Percentiles rank a stretch among this genome's conserved stretches.
These are phyloP conservation scores for Anoplius nigerrimus DNA, from an alignment of 2,888 invertebrate genomes.

Conservation along the genomic window DNA sequence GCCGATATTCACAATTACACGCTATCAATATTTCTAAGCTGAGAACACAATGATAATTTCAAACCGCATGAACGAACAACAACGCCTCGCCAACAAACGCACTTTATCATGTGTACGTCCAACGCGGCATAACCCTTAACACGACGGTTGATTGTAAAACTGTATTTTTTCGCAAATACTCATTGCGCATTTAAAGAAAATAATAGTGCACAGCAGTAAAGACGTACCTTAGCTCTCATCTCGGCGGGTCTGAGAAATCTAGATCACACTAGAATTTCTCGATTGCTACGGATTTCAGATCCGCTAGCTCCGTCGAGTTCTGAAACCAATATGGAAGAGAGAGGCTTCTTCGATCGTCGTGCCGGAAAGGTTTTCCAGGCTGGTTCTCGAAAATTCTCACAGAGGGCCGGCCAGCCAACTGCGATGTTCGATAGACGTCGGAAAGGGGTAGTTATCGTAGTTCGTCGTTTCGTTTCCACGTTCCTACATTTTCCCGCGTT, in stretches of 20 bases:
- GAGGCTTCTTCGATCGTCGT: too few relatives aligned
- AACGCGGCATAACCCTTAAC: background rate
- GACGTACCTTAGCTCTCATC: constrained; percentile 72
- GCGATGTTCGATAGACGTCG: too few relatives aligned
- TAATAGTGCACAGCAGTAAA: background rate
- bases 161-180: background rate
- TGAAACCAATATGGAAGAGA: constrained; percentile 66
- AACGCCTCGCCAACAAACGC: background rate
- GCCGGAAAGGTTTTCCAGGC: too few relatives aligned
- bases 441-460: too few relatives aligned
- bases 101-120: background rate
- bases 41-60: too few relatives aligned
- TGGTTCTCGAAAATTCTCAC: background rate
- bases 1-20: background rate
- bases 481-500: constrained; percentile 58
- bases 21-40: background rate
- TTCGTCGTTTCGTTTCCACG: constrained; percentile 7
- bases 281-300: constrained; percentile 61
- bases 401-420: background rate
- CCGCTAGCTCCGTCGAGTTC: constrained; percentile 48
- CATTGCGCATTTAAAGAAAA: background rate
- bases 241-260: constrained; percentile 50
- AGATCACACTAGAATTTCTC: constrained; percentile 60
- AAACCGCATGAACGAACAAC: too few relatives aligned
- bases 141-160: constrained; percentile 1